Percentiles rank a stretch among this genome's conserved stretches.
Evolutionary conservation across 1,140 invertebrate genomes (phyloP).

Genomic region (Lepidostoma basale): DNA sequence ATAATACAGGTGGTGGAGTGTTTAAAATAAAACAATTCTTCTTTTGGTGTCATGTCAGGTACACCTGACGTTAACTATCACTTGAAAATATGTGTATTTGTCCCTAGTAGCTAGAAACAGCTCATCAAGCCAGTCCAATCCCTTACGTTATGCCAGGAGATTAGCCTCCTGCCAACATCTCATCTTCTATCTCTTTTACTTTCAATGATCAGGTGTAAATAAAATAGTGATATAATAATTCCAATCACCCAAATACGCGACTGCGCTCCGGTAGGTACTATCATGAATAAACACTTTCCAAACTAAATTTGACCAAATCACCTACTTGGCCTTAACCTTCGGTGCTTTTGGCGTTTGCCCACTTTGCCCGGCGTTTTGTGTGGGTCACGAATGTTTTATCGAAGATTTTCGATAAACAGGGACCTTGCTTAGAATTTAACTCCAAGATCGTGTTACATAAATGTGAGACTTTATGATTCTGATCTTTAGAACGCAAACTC

Average conservation of each 20-base stretch:
- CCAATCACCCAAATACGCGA: neutral
- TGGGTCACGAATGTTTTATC: conserved; percentile 15
- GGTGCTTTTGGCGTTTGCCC: conserved; percentile 3
- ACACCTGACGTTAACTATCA: no score
- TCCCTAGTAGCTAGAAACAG: no score
- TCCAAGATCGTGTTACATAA: neutral
- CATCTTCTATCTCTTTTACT: no score
- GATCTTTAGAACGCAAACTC: conserved; percentile 9
- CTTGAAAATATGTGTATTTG: no score
- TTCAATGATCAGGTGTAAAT: no score
- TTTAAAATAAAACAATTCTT: no score
- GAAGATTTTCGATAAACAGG: conserved; percentile 3
- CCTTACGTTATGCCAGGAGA: no score
- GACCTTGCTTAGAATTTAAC: neutral
- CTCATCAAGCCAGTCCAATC: no score
- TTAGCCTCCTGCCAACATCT: no score
- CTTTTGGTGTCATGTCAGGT: no score
- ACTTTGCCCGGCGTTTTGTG: neutral
- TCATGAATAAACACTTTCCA: conserved; percentile 3
- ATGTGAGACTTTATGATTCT: neutral
- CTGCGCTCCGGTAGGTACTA: neutral
- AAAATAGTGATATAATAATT: neutral
- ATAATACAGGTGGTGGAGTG: no score
- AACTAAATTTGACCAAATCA: neutral
- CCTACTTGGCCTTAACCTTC: conserved; percentile 16